Conservation (phyloP, 2,113 vertebrate species). For the Lota lota region DNA sequence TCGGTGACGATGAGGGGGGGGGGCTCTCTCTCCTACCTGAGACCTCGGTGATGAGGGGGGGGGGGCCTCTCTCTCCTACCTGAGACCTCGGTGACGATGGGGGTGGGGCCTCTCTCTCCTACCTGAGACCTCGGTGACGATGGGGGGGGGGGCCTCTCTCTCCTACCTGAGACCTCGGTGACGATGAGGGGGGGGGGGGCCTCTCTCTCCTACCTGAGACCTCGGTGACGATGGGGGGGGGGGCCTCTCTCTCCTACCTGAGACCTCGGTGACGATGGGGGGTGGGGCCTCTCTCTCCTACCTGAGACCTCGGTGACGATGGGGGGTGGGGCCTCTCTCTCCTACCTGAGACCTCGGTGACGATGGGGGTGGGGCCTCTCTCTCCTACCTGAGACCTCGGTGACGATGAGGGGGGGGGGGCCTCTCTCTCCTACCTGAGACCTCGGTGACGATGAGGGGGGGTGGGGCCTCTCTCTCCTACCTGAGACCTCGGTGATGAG, state of each 20-base stretch:
- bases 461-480: conserved; percentile 87
- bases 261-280: conserved; percentile 83
- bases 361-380: conserved; percentile 85
- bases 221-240: conserved; percentile 86
- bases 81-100: conserved; percentile 84
- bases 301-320: conserved; percentile 86
- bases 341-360: conserved; percentile 84
- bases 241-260: conserved; percentile 86
- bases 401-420: conserved; percentile 85
- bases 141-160: conserved; percentile 84
- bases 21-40: conserved; percentile 85
- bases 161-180: conserved; percentile 84
- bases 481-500: conserved; percentile 86
- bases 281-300: conserved; percentile 87
- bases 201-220: conserved; percentile 84
- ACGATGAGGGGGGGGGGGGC: conserved; percentile 87
- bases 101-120: conserved; percentile 87
- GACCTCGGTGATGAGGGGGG: conserved; percentile 85
- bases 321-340: conserved; percentile 87
- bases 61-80: conserved; percentile 86
- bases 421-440: conserved; percentile 84
- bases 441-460: conserved; percentile 85
- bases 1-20: conserved; percentile 87
- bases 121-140: conserved; percentile 85
- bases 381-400: conserved; percentile 84